Evolutionary conservation across 2,797 vertebrate genomes (phyloP).

Genomic region (Gymnoscopelus microlampas): DNA sequence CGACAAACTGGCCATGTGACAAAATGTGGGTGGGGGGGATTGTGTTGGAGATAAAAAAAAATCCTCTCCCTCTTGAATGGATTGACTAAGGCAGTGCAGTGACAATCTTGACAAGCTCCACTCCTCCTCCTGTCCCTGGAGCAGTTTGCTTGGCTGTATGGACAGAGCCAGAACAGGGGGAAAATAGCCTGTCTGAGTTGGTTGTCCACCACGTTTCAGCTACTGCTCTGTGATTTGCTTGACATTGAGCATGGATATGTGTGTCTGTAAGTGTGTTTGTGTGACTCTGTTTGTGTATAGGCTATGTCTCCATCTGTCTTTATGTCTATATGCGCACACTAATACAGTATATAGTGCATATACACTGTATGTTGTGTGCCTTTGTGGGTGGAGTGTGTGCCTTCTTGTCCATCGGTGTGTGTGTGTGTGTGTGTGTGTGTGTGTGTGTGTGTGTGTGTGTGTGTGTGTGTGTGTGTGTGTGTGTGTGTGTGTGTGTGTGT

Average conservation of each 20-base stretch:
- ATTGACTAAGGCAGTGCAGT: conserved; percentile 38
- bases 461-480: no score
- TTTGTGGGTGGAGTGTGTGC: no score
- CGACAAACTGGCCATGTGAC: conserved; percentile 41
- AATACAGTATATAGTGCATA: no score
- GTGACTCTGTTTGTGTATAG: conserved; percentile 13
- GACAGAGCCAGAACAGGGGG: conserved; percentile 43
- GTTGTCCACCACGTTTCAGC: conserved; percentile 63
- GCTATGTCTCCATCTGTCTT: neutral
- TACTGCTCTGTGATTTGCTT: conserved; percentile 17
- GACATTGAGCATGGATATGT: conserved; percentile 5
- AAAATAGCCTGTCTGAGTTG: conserved; percentile 41
- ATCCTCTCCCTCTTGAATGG: conserved; percentile 16
- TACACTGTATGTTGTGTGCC: no score
- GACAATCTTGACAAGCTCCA: conserved; percentile 39
- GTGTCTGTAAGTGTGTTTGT: neutral
- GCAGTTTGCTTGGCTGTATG: conserved; percentile 48
- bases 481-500: conserved; percentile 15
- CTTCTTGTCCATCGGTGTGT: no score
- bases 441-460: no score
- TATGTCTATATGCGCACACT: no score
- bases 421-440: no score
- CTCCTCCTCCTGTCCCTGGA: conserved; percentile 33
- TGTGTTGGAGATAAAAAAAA: conserved; percentile 9
- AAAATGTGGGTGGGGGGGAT: conserved; percentile 16